phyloP scores from a whole-genome alignment of 1,140 invertebrate species.

The Pogonus chalceus region DNA sequence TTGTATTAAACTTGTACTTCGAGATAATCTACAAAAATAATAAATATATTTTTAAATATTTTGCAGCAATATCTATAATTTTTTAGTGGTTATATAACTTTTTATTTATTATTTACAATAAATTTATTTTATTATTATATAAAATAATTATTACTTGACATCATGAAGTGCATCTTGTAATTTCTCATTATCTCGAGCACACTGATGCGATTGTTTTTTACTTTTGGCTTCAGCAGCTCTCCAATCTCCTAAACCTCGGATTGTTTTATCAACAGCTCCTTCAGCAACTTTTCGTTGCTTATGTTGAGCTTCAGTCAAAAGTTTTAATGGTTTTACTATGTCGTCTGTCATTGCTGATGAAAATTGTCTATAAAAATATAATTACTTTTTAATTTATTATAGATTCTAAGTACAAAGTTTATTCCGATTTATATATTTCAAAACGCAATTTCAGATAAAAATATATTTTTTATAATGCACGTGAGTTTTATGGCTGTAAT shows the following conservation, averaged over 20 bases:
- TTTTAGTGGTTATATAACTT: background rate
- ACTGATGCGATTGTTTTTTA: conserved; percentile 74
- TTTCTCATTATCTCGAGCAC: conserved; percentile 79
- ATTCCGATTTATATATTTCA: background rate
- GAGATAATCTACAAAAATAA: conserved; percentile 28
- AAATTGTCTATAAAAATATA: conserved; percentile 51
- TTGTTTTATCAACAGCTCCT: conserved; percentile 74
- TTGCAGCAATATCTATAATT: background rate
- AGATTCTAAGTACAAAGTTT: conserved; percentile 3
- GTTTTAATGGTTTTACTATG: conserved; percentile 77
- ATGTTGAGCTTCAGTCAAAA: conserved; percentile 58
- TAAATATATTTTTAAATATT: conserved; percentile 1
- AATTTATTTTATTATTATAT: too few relatives aligned
- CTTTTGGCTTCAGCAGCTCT: conserved; percentile 72
- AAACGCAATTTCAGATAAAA: too few relatives aligned
- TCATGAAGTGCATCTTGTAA: conserved; percentile 60
- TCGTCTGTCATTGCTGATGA: conserved; percentile 72
- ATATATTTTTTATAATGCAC: too few relatives aligned
- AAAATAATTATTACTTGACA: too few relatives aligned
- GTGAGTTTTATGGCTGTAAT: too few relatives aligned
- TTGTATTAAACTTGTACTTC: conserved; percentile 33
- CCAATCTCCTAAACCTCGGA: conserved; percentile 73
- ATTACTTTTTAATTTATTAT: conserved; percentile 12
- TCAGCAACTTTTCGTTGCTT: conserved; percentile 62
- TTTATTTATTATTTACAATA: too few relatives aligned